Evolutionary conservation across 2,888 invertebrate genomes (phyloP).

Genomic region (Cerceris rybyensis): DNA sequence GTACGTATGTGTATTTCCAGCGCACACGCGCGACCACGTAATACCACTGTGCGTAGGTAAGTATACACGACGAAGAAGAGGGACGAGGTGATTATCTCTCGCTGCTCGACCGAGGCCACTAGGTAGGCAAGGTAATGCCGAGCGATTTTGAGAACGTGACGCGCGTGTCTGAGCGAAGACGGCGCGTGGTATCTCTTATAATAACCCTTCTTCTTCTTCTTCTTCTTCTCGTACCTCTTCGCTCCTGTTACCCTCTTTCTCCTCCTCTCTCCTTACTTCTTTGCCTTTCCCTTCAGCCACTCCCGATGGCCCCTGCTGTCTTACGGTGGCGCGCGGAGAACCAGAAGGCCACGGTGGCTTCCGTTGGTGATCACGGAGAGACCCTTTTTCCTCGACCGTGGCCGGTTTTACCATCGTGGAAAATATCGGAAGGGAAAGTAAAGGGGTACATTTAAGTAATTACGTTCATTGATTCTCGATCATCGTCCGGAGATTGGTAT

Average conservation of each 20-base stretch:
- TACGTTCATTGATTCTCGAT: not conserved
- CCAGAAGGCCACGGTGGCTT: conserved; percentile 7
- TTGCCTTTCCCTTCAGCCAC: too few relatives aligned
- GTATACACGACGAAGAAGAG: conserved; percentile 49
- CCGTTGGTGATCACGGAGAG: not conserved
- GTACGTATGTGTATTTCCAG: too few relatives aligned
- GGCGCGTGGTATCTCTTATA: conserved; percentile 72
- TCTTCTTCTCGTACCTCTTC: conserved; percentile 12
- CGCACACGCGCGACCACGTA: too few relatives aligned
- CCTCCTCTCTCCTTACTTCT: too few relatives aligned
- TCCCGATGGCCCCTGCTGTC: not conserved
- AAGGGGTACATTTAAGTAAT: conserved; percentile 1
- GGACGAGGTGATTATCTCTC: conserved; percentile 65
- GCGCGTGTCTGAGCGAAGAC: conserved; percentile 75
- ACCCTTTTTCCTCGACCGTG: not conserved
- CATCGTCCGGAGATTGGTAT: not conserved
- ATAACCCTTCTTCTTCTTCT: conserved; percentile 43
- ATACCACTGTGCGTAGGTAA: conserved; percentile 45
- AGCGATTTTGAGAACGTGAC: conserved; percentile 76
- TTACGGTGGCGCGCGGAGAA: not conserved
- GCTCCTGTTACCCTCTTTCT: not conserved
- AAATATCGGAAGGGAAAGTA: not conserved
- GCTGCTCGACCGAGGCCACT: conserved; percentile 48
- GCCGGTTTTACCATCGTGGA: not conserved
- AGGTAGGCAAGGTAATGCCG: conserved; percentile 66